Evolutionary conservation across 1,140 invertebrate genomes (phyloP).

Genomic region (Drosophila pseudoobscura): DNA sequence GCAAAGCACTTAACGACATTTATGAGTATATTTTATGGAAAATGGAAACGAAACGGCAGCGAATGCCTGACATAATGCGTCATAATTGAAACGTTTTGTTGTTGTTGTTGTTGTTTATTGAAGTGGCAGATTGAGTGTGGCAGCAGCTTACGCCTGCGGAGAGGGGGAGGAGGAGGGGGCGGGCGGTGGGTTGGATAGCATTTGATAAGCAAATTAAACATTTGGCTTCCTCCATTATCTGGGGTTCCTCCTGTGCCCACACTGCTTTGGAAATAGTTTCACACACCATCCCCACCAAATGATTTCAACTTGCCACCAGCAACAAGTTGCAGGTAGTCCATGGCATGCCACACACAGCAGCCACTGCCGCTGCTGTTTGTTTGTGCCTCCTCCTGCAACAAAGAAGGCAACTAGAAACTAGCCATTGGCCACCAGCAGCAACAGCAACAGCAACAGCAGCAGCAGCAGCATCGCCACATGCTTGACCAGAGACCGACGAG

Average conservation of each 20-base stretch:
- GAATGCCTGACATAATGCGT: slow-evolving; percentile 64
- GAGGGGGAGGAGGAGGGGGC: too few species aligned
- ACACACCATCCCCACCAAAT: slow-evolving; percentile 63
- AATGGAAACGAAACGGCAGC: slow-evolving; percentile 46
- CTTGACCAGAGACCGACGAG: slow-evolving; percentile 65
- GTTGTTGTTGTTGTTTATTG: too few species aligned
- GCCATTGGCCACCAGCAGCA: slow-evolving; percentile 54
- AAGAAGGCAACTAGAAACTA: slow-evolving; percentile 53
- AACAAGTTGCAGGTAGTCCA: slow-evolving; percentile 54
- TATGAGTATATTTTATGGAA: slow-evolving; percentile 63
- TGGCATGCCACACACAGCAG: slow-evolving; percentile 77
- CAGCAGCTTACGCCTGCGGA: too few species aligned
- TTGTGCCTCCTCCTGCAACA: slow-evolving; percentile 45
- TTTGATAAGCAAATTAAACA: too few species aligned
- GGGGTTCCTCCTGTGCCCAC: slow-evolving; percentile 8
- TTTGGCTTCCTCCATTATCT: neutral
- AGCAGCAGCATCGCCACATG: slow-evolving; percentile 49
- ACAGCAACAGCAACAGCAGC: slow-evolving; percentile 43
- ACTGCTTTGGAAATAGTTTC: slow-evolving; percentile 68
- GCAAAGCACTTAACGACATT: slow-evolving; percentile 54
- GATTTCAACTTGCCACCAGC: slow-evolving; percentile 75
- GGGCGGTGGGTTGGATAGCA: too few species aligned
- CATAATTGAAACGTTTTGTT: slow-evolving; percentile 37
- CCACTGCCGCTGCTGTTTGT: slow-evolving; percentile 31
- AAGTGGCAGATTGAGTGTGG: too few species aligned